Percentiles rank a stretch among this genome's conserved stretches.
Conservation (phyloP, 2,888 invertebrate species). For the Parnassius mnemosyne region DNA sequence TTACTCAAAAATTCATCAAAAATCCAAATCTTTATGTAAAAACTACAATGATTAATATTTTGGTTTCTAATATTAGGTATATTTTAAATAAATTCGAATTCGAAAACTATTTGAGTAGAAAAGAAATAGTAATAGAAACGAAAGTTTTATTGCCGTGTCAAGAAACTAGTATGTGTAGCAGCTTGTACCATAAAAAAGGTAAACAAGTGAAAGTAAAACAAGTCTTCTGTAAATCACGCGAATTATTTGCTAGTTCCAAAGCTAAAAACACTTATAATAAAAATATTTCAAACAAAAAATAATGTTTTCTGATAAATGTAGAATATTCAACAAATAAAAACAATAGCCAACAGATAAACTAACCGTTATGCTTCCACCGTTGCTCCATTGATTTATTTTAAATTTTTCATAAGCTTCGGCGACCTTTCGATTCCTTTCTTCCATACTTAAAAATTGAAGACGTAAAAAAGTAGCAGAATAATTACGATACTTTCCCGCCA, state of each 20-base stretch:
- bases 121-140: too few relatives aligned
- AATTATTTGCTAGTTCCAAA: not conserved
- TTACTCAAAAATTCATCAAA: too few relatives aligned
- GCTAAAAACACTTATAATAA: not conserved
- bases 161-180: conserved; percentile 2
- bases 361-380: conserved; percentile 53
- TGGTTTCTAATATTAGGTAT: too few relatives aligned
- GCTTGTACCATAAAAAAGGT: conserved; percentile 13
- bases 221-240: conserved; percentile 16
- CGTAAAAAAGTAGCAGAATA: conserved; percentile 31
- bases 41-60: too few relatives aligned
- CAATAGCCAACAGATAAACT: conserved; percentile 36
- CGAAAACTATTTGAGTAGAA: too few relatives aligned
- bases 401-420: conserved; percentile 70
- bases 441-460: conserved; percentile 62
- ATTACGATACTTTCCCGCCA: conserved; percentile 57
- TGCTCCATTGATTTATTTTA: conserved; percentile 71
- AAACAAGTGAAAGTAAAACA: conserved; percentile 29
- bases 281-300: not conserved
- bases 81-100: too few relatives aligned
- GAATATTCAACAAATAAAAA: not conserved
- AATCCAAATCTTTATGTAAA: too few relatives aligned
- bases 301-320: not conserved
- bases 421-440: conserved; percentile 68
- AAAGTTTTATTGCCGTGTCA: too few relatives aligned